These are phyloP conservation scores for Leptopilina clavipes DNA, from an alignment of 1,140 invertebrate genomes.

Conservation along the genomic window DNA sequence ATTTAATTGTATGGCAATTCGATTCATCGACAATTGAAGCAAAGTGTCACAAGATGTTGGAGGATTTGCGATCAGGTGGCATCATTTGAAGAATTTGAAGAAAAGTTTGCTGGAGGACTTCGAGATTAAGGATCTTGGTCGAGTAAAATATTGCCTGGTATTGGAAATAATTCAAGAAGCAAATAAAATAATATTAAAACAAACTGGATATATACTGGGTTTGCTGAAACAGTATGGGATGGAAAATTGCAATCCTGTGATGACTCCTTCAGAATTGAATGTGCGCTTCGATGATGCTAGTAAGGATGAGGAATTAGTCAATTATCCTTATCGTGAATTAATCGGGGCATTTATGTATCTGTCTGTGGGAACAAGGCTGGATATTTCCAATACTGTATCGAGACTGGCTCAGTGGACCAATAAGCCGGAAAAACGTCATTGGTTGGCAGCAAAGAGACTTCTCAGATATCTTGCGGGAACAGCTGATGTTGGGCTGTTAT, in stretches of 20 bases:
- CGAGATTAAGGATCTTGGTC: not conserved
- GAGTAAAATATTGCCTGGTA: not conserved
- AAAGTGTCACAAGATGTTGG: not conserved
- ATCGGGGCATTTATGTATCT: conserved; percentile 70
- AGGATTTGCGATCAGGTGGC: not conserved
- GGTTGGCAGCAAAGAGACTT: conserved; percentile 58
- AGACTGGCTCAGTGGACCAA: conserved; percentile 55
- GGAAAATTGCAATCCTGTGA: not conserved
- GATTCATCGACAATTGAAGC: conserved; percentile 34
- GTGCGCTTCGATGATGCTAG: not conserved
- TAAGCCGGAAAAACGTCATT: conserved; percentile 53
- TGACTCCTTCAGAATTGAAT: not conserved
- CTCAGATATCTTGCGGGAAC: conserved; percentile 64
- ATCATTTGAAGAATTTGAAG: not conserved
- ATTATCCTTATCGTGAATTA: conserved; percentile 43
- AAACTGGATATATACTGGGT: not conserved
- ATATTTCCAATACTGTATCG: conserved; percentile 70
- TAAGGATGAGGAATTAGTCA: not conserved
- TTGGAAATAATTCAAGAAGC: not conserved
- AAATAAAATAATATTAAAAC: not conserved
- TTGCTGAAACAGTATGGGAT: not conserved
- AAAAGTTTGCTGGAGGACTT: not conserved
- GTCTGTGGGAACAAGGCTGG: conserved; percentile 68
- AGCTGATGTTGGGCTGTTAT: conserved; percentile 46
- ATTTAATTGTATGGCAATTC: conserved; percentile 58